A percentile compares a stretch with the other conserved stretches of the same genome.
Conservation (phyloP, 2,888 invertebrate genomes). For the Eueremaeus valkanovi region DNA sequence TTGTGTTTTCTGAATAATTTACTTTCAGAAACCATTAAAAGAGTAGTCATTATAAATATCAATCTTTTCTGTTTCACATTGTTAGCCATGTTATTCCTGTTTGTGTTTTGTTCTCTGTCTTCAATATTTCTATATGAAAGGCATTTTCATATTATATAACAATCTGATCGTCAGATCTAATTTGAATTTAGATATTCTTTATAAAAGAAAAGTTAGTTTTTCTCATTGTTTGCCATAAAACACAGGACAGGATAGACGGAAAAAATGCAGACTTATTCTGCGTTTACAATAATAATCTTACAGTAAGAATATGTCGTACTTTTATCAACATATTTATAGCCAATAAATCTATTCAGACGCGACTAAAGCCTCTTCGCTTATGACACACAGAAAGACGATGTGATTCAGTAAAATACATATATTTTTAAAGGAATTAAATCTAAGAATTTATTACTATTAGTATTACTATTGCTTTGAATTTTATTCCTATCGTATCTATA, state of each 20-base stretch:
- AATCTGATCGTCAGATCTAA: too few species aligned
- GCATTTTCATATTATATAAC: too few species aligned
- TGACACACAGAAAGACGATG: neutral
- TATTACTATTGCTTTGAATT: neutral
- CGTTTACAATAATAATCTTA: conserved; percentile 6
- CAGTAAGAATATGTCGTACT: neutral
- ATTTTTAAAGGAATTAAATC: neutral
- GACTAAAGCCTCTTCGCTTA: neutral
- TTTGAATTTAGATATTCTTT: too few species aligned
- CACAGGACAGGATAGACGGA: too few species aligned
- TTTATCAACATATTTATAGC: conserved; percentile 23
- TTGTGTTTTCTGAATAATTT: neutral
- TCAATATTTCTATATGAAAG: too few species aligned
- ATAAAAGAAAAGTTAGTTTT: too few species aligned
- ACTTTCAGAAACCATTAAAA: neutral
- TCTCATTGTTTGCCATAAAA: too few species aligned
- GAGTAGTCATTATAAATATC: neutral
- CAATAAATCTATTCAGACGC: conserved; percentile 4
- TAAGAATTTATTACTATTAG: neutral
- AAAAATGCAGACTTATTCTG: too few species aligned
- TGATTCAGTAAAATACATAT: neutral
- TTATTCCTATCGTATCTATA: too few species aligned
- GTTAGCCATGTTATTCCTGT: neutral
- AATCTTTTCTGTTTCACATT: neutral
- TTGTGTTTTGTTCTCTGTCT: too few species aligned